phyloP scores from a whole-genome alignment of 1,140 invertebrate genomes.

The Aricia agestis region DNA sequence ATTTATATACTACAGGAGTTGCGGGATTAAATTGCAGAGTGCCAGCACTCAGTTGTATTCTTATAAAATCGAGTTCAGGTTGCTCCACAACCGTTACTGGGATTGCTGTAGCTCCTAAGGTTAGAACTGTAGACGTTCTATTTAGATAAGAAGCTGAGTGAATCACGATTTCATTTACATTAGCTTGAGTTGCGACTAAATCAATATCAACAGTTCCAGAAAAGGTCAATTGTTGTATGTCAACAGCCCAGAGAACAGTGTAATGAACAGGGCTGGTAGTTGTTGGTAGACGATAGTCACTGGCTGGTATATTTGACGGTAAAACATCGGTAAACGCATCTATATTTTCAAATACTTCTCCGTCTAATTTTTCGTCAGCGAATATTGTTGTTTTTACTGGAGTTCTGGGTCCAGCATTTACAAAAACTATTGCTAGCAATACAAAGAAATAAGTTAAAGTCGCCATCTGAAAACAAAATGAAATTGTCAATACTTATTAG shows the following conservation, averaged over 20 bases:
- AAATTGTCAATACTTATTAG: not conserved
- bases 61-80: constrained; percentile 40
- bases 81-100: constrained; percentile 23
- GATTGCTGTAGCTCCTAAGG: constrained; percentile 33
- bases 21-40: constrained; percentile 39
- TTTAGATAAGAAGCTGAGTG: constrained; percentile 77
- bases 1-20: constrained; percentile 45
- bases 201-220: constrained; percentile 77
- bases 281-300: constrained; percentile 76
- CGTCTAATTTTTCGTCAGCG: constrained; percentile 49
- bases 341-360: constrained; percentile 49
- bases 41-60: constrained; percentile 36
- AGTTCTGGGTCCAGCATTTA: constrained; percentile 33
- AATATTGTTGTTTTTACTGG: constrained; percentile 50
- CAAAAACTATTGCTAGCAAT: constrained; percentile 30
- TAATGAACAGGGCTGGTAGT: constrained; percentile 79
- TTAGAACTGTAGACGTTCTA: constrained; percentile 50
- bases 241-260: constrained; percentile 47
- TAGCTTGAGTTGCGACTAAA: constrained; percentile 44
- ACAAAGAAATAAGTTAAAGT: constrained; percentile 41
- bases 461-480: constrained; percentile 54
- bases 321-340: constrained; percentile 21
- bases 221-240: constrained; percentile 62
- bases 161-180: constrained; percentile 76
- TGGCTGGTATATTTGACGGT: constrained; percentile 18